Percentiles rank a stretch among this genome's conserved stretches.
Conservation (phyloP, 1,140 invertebrate species). For the Achatina immaculata region DNA sequence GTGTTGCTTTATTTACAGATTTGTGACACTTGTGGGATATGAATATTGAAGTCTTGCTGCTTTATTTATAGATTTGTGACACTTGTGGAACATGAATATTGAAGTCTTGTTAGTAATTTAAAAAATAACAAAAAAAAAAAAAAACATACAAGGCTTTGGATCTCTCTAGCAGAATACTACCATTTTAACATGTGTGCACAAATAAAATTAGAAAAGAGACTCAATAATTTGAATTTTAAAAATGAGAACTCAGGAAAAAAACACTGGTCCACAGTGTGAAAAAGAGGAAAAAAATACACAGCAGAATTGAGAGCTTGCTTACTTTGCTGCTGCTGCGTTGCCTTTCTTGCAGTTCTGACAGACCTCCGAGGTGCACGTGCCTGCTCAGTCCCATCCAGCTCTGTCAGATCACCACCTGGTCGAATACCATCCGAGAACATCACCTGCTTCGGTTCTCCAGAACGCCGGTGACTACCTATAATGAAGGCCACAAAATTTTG, state of each 20-base stretch:
- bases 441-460: slow-evolving; percentile 73
- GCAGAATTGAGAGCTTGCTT: background rate
- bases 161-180: too few species aligned
- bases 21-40: too few species aligned
- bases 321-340: slow-evolving; percentile 48
- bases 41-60: too few species aligned
- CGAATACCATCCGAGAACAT: slow-evolving; percentile 94
- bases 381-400: slow-evolving; percentile 74
- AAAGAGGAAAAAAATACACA: background rate
- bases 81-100: too few species aligned
- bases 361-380: slow-evolving; percentile 49
- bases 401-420: slow-evolving; percentile 89
- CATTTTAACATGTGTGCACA: too few species aligned
- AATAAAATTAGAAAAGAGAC: background rate
- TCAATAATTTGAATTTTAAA: background rate
- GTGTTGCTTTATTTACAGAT: too few species aligned
- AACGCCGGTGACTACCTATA: slow-evolving; percentile 23
- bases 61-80: too few species aligned
- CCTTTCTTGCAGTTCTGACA: slow-evolving; percentile 54
- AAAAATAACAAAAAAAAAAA: too few species aligned
- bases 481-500: too few species aligned
- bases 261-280: background rate
- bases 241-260: background rate
- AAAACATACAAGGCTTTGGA: too few species aligned
- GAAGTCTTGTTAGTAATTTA: too few species aligned